Conservation (phyloP, 2,797 vertebrate genomes). For the Molossus molossus region DNA sequence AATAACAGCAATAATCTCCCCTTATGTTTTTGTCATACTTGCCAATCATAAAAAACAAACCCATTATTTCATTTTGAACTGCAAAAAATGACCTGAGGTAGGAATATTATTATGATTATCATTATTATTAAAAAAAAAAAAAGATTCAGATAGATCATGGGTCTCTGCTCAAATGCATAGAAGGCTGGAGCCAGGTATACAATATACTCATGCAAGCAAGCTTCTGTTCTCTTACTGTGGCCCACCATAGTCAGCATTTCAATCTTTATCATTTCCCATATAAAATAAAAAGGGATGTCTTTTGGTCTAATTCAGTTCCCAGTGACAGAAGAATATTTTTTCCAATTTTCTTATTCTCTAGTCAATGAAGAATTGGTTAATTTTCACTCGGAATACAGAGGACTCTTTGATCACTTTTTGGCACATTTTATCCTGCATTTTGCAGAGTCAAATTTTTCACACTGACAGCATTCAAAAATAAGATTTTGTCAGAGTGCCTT, state of each 20-base stretch:
- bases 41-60: not conserved
- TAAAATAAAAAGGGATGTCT: not conserved
- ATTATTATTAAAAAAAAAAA: not conserved
- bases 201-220: not conserved
- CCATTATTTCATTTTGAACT: not conserved
- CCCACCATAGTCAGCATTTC: not conserved
- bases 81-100: not conserved
- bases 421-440: not conserved
- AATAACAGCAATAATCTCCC: not conserved
- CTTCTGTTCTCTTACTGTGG: not conserved
- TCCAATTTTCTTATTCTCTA: not conserved
- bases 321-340: not conserved
- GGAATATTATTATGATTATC: not conserved
- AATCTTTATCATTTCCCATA: not conserved
- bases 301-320: not conserved
- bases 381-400: slow-evolving; percentile 21
- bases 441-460: not conserved
- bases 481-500: not conserved
- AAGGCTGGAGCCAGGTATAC: not conserved
- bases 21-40: not conserved
- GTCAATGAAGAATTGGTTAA: not conserved
- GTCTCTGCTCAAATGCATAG: not conserved
- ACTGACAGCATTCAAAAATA: slow-evolving; percentile 28
- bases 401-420: not conserved
- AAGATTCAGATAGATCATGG: not conserved